Conservation (phyloP, 2,797 vertebrate genomes). For the Alfaro cultratus region DNA sequence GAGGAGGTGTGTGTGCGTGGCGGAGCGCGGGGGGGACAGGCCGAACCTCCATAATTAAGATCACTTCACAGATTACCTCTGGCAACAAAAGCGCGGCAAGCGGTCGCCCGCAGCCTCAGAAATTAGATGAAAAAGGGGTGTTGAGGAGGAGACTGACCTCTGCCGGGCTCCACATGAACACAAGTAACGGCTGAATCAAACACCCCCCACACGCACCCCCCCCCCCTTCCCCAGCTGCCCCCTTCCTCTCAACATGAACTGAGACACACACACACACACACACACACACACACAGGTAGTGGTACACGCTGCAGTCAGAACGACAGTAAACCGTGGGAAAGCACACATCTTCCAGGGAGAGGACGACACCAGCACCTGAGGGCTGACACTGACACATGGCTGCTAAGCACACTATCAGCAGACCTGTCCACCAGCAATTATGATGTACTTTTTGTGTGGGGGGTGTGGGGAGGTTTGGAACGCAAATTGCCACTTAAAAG, state of each 20-base stretch:
- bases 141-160: constrained; percentile 79
- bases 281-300: constrained; percentile 41
- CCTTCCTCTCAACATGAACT: constrained; percentile 52
- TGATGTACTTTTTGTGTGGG: not conserved
- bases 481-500: not conserved
- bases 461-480: not conserved
- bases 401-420: constrained; percentile 50
- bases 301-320: constrained; percentile 6
- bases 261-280: constrained; percentile 33
- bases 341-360: constrained; percentile 23
- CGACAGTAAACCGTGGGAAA: constrained; percentile 15
- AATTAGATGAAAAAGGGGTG: constrained; percentile 79
- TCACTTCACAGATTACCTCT: constrained; percentile 85
- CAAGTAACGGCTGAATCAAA: constrained; percentile 70
- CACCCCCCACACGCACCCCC: constrained; percentile 46
- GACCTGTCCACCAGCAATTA: constrained; percentile 8
- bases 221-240: constrained; percentile 31
- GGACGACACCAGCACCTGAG: constrained; percentile 25
- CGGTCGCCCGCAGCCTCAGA: constrained; percentile 75
- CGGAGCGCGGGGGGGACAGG: constrained; percentile 59
- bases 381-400: constrained; percentile 33
- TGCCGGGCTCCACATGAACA: constrained; percentile 63
- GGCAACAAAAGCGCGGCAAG: constrained; percentile 82
- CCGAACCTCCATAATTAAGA: constrained; percentile 86
- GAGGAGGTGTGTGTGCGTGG: constrained; percentile 10